Conservation (phyloP, 2,888 invertebrate species). For the Caenorhabditis panamensis region DNA sequence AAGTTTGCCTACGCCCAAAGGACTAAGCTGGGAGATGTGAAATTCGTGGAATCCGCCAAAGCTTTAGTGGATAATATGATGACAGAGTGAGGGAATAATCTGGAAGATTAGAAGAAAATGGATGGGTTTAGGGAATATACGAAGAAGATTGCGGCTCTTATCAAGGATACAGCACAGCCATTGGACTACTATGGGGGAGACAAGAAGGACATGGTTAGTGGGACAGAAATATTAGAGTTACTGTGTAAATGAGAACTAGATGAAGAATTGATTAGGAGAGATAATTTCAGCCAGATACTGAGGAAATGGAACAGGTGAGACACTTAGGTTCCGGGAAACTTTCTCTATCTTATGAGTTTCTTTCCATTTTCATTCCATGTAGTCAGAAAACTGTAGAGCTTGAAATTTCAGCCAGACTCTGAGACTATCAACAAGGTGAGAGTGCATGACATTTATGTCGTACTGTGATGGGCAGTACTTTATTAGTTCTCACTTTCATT, state of each 20-base stretch:
- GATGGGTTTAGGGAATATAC: conserved; percentile 63
- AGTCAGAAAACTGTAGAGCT: not conserved
- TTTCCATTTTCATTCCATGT: conserved; percentile 8
- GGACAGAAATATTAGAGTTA: not conserved
- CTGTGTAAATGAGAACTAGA: not conserved
- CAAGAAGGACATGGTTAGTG: conserved; percentile 59
- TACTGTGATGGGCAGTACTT: conserved; percentile 37
- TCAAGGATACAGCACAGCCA: conserved; percentile 76
- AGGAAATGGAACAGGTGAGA: conserved; percentile 24
- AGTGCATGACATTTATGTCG: conserved; percentile 48
- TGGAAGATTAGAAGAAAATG: not conserved
- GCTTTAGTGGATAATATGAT: conserved; percentile 86
- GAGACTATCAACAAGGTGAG: conserved; percentile 60
- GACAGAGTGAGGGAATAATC: conserved; percentile 82
- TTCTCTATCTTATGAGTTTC: conserved; percentile 27
- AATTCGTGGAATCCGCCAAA: conserved; percentile 86
- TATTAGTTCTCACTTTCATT: conserved; percentile 78
- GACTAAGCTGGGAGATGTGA: conserved; percentile 85
- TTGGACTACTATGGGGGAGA: conserved; percentile 82
- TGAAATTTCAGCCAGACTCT: conserved; percentile 56
- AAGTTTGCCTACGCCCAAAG: conserved; percentile 91
- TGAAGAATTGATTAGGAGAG: not conserved
- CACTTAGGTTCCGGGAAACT: conserved; percentile 6
- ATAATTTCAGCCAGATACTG: conserved; percentile 36
- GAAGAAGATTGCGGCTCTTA: conserved; percentile 71